Percentiles rank a stretch among this genome's conserved stretches.
Conservation (phyloP, 2,888 invertebrate genomes). For the Falcaria lacertinaria region DNA sequence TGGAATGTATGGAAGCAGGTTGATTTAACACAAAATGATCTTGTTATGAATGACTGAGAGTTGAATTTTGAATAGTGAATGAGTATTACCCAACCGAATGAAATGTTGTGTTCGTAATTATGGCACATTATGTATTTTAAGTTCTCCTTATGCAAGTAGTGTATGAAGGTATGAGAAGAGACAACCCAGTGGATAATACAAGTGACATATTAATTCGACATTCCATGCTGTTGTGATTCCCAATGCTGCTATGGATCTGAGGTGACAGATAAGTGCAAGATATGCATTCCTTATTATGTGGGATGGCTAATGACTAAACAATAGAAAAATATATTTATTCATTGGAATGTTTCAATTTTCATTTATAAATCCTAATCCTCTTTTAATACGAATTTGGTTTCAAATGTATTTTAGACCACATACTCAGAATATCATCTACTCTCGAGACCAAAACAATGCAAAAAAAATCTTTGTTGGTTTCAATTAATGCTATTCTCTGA, state of each 20-base stretch:
- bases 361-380: too few species aligned
- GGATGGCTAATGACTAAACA: constrained; percentile 38
- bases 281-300: constrained; percentile 44
- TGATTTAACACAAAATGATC: constrained; percentile 1
- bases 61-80: constrained; percentile 19
- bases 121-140: not conserved
- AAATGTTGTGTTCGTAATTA: not conserved
- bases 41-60: constrained; percentile 5
- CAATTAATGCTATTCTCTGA: too few species aligned
- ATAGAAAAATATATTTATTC: constrained; percentile 16
- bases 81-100: constrained; percentile 9
- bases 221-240: constrained; percentile 60
- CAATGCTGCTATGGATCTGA: constrained; percentile 45
- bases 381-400: too few species aligned
- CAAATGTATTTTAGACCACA: too few species aligned
- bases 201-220: constrained; percentile 49
- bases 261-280: constrained; percentile 56
- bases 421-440: too few species aligned
- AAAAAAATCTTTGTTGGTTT: too few species aligned
- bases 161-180: not conserved
- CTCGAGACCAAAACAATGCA: too few species aligned
- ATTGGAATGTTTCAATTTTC: constrained; percentile 40
- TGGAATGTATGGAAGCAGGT: not conserved
- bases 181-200: not conserved
- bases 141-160: not conserved